These are phyloP conservation scores for Polyommatus icarus DNA, from an alignment of 2,888 invertebrate genomes.

Conservation along the genomic window DNA sequence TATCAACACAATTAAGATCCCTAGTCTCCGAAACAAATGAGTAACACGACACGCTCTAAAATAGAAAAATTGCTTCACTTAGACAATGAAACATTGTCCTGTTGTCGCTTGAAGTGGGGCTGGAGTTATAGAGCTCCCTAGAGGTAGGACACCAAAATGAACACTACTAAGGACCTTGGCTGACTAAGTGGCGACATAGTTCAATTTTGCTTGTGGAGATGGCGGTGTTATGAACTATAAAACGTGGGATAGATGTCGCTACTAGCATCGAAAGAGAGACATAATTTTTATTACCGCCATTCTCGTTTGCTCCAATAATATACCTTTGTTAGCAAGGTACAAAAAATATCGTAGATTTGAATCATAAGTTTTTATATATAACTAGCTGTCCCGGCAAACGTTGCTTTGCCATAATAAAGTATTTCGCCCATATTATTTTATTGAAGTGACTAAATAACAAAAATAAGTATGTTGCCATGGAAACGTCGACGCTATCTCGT, in stretches of 20 bases:
- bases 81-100: background rate
- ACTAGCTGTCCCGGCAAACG: too few relatives aligned
- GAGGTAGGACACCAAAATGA: background rate
- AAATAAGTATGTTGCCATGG: too few relatives aligned
- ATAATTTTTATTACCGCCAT: background rate
- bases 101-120: background rate
- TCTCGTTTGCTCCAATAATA: background rate
- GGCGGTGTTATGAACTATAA: background rate
- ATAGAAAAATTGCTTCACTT: slow-evolving; percentile 11
- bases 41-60: background rate
- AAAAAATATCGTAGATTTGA: background rate
- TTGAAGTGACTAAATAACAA: too few relatives aligned
- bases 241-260: background rate
- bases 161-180: background rate
- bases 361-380: background rate
- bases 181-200: background rate
- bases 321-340: background rate
- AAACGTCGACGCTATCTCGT: too few relatives aligned
- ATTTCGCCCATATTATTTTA: too few relatives aligned
- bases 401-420: too few relatives aligned
- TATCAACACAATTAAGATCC: background rate
- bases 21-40: background rate
- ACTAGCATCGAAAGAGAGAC: background rate
- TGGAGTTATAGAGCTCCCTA: background rate
- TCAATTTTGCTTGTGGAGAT: background rate